Evolutionary conservation across 2,888 invertebrate genomes (phyloP).

Genomic region (Geotrupes spiniger): DNA sequence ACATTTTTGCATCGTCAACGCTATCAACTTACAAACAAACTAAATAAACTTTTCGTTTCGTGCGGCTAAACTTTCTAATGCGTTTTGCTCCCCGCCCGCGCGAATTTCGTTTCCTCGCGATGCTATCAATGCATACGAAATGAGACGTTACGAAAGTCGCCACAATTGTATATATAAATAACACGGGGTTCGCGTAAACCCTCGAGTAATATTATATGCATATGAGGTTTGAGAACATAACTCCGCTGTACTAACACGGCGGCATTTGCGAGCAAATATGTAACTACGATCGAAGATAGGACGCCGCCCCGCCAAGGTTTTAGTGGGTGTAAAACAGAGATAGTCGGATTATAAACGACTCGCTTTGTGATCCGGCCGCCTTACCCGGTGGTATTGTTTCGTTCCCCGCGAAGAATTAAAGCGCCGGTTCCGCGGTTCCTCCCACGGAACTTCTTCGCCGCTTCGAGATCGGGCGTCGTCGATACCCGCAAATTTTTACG

Average conservation of each 20-base stretch:
- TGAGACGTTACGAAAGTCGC: slow-evolving; percentile 17
- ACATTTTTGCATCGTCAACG: too few relatives aligned
- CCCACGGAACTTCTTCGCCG: slow-evolving; percentile 18
- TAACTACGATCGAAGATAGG: slow-evolving; percentile 25
- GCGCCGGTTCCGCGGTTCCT: slow-evolving; percentile 18
- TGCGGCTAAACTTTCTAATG: too few relatives aligned
- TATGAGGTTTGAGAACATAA: slow-evolving; percentile 24
- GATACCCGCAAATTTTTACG: background rate
- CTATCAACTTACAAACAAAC: too few relatives aligned
- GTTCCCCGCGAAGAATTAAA: slow-evolving; percentile 25
- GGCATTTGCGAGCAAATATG: slow-evolving; percentile 26
- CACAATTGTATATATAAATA: slow-evolving; percentile 19
- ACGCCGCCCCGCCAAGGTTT: slow-evolving; percentile 21
- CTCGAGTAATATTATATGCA: slow-evolving; percentile 22
- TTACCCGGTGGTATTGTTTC: slow-evolving; percentile 22
- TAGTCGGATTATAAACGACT: slow-evolving; percentile 27
- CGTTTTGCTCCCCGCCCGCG: too few relatives aligned
- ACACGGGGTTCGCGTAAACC: slow-evolving; percentile 23
- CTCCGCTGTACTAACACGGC: slow-evolving; percentile 21
- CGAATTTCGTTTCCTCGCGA: too few relatives aligned
- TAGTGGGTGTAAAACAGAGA: slow-evolving; percentile 28
- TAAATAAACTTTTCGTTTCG: too few relatives aligned
- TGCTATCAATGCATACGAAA: slow-evolving; percentile 20
- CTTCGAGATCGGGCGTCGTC: background rate
- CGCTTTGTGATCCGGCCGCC: slow-evolving; percentile 26